Percentiles rank a stretch among this genome's conserved stretches.
phyloP scores from a whole-genome alignment of 2,797 vertebrate genomes.

The Notamacropus eugenii region DNA sequence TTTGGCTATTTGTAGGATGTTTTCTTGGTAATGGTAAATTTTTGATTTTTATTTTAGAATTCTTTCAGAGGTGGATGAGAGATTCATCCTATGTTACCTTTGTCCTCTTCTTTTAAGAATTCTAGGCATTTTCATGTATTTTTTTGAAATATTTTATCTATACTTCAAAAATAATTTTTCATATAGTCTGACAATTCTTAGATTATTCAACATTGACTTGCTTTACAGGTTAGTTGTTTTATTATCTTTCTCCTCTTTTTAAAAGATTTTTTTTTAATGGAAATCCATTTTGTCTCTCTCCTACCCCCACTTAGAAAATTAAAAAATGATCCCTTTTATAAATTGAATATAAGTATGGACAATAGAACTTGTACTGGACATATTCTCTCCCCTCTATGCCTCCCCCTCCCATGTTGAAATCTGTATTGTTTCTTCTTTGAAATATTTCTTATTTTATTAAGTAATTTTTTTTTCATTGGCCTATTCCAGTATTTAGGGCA shows the following conservation, averaged over 20 bases:
- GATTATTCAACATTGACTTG: neutral
- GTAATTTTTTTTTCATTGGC: neutral
- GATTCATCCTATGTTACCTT: neutral
- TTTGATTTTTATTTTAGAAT: neutral
- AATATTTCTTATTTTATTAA: neutral
- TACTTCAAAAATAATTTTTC: neutral
- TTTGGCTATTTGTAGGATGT: neutral
- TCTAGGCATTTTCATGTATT: neutral
- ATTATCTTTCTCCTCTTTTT: neutral
- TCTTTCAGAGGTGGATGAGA: neutral
- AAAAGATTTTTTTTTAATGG: neutral
- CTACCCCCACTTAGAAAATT: neutral
- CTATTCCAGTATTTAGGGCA: neutral
- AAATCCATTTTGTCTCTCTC: neutral
- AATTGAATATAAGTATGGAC: neutral
- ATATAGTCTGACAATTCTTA: neutral
- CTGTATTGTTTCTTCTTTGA: neutral
- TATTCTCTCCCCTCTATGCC: neutral
- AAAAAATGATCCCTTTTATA: neutral
- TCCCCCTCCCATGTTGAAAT: neutral
- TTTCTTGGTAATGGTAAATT: neutral
- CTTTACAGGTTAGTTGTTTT: neutral
- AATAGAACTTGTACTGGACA: neutral
- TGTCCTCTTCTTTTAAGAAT: neutral
- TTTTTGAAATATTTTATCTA: neutral